phyloP scores from a whole-genome alignment of 2,888 invertebrate genomes.

The Apeira syringaria region DNA sequence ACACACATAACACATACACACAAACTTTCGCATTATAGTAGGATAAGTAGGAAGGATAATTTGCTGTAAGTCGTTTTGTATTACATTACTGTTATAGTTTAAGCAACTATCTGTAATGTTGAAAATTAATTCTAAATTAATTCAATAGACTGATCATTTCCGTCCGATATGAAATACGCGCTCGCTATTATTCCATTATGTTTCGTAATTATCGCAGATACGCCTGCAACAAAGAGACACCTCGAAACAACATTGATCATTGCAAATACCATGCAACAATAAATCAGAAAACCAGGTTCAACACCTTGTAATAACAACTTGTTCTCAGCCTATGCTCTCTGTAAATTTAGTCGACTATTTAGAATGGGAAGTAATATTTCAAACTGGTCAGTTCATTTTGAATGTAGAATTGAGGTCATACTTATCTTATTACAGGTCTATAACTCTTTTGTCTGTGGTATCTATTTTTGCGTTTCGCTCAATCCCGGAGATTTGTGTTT shows the following conservation, averaged over 20 bases:
- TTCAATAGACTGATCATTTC: conserved; percentile 32
- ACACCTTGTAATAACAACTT: conserved; percentile 74
- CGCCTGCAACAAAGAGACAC: conserved; percentile 59
- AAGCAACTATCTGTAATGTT: no score
- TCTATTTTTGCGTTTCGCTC: conserved; percentile 50
- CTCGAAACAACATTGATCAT: conserved; percentile 66
- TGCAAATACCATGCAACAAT: conserved; percentile 63
- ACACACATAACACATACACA: no score
- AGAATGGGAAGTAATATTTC: conserved; percentile 57
- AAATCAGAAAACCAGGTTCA: conserved; percentile 74
- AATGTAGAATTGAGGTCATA: conserved; percentile 56
- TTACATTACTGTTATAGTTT: no score
- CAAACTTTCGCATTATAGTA: no score
- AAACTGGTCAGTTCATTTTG: conserved; percentile 53
- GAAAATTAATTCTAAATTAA: no score
- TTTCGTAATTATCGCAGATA: conserved; percentile 56
- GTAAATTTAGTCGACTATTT: conserved; percentile 62
- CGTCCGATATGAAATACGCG: conserved; percentile 34
- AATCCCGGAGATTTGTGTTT: conserved; percentile 35
- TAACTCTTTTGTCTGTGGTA: conserved; percentile 44
- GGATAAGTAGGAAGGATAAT: no score
- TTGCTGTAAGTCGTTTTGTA: no score
- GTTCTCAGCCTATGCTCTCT: conserved; percentile 51
- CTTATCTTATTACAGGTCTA: conserved; percentile 55
- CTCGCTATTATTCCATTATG: conserved; percentile 39